A percentile compares a stretch with the other conserved stretches of the same genome.
Conservation (phyloP, 2,888 invertebrate species). For the Serripes groenlandicus region DNA sequence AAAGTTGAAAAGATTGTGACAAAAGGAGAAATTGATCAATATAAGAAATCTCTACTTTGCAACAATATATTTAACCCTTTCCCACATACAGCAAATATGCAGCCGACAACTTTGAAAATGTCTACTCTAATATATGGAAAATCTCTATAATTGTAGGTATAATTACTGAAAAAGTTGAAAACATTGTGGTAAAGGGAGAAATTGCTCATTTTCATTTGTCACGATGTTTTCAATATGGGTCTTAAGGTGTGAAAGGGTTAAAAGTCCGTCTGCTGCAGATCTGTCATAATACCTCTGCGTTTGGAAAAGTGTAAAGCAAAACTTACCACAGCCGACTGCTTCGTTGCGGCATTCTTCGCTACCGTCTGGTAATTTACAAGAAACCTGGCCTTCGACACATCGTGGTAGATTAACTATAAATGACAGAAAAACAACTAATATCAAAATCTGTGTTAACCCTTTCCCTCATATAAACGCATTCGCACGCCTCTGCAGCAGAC, state of each 20-base stretch:
- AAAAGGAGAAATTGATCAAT: not conserved
- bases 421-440: too few relatives aligned
- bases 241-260: not conserved
- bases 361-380: constrained; percentile 49
- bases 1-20: not conserved
- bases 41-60: not conserved
- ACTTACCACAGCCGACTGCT: constrained; percentile 63
- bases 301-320: not conserved
- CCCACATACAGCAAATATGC: not conserved
- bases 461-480: too few relatives aligned
- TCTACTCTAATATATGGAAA: too few relatives aligned
- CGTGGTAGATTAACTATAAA: not conserved
- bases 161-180: too few relatives aligned
- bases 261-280: not conserved
- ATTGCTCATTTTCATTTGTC: constrained; percentile 15
- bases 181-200: constrained; percentile 9
- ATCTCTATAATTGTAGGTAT: too few relatives aligned
- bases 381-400: constrained; percentile 49
- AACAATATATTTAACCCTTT: too few relatives aligned
- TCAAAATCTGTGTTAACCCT: too few relatives aligned
- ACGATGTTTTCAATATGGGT: not conserved
- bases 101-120: too few relatives aligned
- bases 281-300: not conserved
- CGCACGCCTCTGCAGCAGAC: too few relatives aligned
- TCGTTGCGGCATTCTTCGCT: constrained; percentile 36